Base-by-base conservation (phyloP, 2,113 vertebrate species). In the Clinocottus analis region DNA sequence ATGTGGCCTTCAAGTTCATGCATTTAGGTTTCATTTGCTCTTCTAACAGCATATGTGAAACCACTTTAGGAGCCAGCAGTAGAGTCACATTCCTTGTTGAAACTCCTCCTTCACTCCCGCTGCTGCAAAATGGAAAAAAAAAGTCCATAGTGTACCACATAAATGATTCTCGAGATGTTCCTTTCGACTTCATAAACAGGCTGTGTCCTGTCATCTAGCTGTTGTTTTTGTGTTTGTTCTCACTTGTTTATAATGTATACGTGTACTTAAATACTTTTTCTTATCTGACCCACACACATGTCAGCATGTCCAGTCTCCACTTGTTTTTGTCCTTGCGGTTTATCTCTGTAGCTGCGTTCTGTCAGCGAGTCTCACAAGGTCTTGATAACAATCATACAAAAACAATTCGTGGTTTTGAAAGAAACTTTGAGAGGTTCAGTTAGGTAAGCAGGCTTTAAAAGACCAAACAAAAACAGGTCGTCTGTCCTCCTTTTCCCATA, bases 101-200 rank as follows among this genome's bases (percentile, higher is more conserved):
- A 37, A 62, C 64, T 77, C 58, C 29, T 72, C 12, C 37, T 45
- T 66, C 49, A 39, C 8, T 74, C 14, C 29, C 43, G 27, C 69
- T 37, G 31, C 63, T 61, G 43, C 27, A 16, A 31, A 77, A 16
- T 64, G 7, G 58, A 59, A 41, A 8, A 23, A 16, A 56, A 33
- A 67, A 33, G 33, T 33, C 33, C 33, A 7, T 12, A 51, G 12
- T 10, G 27, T 31, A 16, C 37, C 39, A 39, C 23, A 41, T 4
- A 41, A 41, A 45, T 19, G 10, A 47, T 56, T 58, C 2, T 29
- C 19, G 31, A 49, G 47, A 43, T 27, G 29, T 35, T 70, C 4
- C 21, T 59, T 43, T 27, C 16, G 13, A 53, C 29, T 70, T 2
- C 3, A 31, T 16, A 27, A 29, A 21, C n/a, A 39, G 7, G 21